Evolutionary conservation across 1,140 invertebrate species (phyloP).

Genomic region (Rhyzopertha dominica): DNA sequence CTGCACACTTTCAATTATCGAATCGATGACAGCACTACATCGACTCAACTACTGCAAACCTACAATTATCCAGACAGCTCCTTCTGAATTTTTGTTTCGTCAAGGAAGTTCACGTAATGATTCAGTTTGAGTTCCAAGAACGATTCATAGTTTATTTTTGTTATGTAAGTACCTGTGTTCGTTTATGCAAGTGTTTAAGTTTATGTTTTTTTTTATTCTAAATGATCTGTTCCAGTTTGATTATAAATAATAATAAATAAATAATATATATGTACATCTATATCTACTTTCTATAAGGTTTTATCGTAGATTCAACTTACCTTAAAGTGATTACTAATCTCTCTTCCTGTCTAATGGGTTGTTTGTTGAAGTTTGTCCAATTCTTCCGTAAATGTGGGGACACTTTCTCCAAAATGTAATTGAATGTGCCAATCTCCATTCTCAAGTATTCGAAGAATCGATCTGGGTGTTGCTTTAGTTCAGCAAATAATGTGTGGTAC

Average conservation of each 20-base stretch:
- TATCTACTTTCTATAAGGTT: slow-evolving; percentile 2
- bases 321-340: slow-evolving; percentile 10
- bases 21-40: too few relatives aligned
- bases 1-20: too few relatives aligned
- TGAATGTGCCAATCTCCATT: too few relatives aligned
- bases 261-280: too few relatives aligned
- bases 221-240: slow-evolving; percentile 6
- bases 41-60: too few relatives aligned
- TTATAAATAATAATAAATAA: slow-evolving; percentile 12
- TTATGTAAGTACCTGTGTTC: slow-evolving; percentile 1
- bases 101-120: slow-evolving; percentile 1
- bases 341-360: too few relatives aligned
- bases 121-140: too few relatives aligned
- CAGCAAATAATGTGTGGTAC: slow-evolving; percentile 46
- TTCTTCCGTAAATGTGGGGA: slow-evolving; percentile 7
- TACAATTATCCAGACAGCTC: too few relatives aligned
- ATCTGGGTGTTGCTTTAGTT: slow-evolving; percentile 2
- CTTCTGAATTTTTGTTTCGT: slow-evolving; percentile 8
- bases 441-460: slow-evolving; percentile 7
- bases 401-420: slow-evolving; percentile 10
- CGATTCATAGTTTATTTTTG: slow-evolving; percentile 10
- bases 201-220: slow-evolving; percentile 4
- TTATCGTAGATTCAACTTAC: slow-evolving; percentile 2
- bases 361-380: slow-evolving; percentile 10
- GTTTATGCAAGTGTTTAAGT: too few relatives aligned